These are phyloP conservation scores for Ischnura elegans DNA, from an alignment of 2,888 invertebrate genomes.

Conservation along the genomic window DNA sequence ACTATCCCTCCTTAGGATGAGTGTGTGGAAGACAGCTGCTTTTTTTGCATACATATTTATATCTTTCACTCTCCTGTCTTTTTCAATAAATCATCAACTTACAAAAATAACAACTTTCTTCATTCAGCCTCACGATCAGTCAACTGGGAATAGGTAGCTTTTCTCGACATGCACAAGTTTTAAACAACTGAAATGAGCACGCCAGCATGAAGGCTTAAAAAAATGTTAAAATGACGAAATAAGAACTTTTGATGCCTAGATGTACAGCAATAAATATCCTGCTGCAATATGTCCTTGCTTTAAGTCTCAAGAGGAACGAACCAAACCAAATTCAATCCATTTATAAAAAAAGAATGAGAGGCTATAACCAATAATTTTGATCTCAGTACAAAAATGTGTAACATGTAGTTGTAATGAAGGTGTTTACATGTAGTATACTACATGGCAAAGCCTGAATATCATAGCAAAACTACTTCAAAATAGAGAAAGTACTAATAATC, in stretches of 20 bases:
- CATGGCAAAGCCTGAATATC: too few species aligned
- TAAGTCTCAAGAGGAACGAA: too few species aligned
- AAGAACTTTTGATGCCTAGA: background rate
- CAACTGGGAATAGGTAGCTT: background rate
- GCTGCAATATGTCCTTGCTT: background rate
- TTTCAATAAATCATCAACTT: slow-evolving; percentile 46
- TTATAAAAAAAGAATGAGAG: too few species aligned
- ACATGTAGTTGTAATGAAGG: too few species aligned
- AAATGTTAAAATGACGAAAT: background rate
- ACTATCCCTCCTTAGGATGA: slow-evolving; percentile 70
- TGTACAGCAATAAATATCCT: background rate
- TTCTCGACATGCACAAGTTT: slow-evolving; percentile 2
- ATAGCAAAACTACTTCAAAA: too few species aligned
- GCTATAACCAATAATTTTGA: too few species aligned
- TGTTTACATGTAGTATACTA: too few species aligned
- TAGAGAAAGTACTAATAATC: too few species aligned
- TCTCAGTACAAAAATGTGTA: too few species aligned
- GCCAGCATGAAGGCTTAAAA: background rate
- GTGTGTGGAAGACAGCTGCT: slow-evolving; percentile 70
- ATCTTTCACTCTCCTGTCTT: background rate
- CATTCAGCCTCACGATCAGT: slow-evolving; percentile 41
- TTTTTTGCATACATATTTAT: slow-evolving; percentile 21
- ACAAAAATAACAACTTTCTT: slow-evolving; percentile 54
- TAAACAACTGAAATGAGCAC: background rate
- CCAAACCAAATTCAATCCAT: too few species aligned